phyloP scores from a whole-genome alignment of 2,113 vertebrate genomes.

The Lycaon pictus region DNA sequence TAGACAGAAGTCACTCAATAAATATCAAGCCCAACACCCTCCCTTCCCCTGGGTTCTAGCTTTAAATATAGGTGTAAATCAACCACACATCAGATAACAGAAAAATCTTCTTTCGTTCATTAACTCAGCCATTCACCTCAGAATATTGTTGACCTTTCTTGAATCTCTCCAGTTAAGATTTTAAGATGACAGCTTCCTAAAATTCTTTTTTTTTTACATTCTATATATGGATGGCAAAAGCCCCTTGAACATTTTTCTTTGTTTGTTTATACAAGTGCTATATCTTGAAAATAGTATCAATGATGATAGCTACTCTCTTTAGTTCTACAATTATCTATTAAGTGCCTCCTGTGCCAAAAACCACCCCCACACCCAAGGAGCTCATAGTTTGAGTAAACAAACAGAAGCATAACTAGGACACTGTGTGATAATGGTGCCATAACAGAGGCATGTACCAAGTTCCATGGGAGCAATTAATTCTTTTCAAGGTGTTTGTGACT shows the following conservation, averaged over 20 bases:
- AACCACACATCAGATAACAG: not conserved
- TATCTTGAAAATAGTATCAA: not conserved
- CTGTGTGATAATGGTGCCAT: not conserved
- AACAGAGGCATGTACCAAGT: not conserved
- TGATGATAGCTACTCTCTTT: not conserved
- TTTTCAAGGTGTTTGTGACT: not conserved
- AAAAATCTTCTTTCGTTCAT: not conserved
- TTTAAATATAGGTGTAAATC: constrained; percentile 33
- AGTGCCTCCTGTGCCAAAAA: not conserved
- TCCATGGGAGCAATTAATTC: constrained; percentile 40
- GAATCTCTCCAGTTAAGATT: constrained; percentile 9
- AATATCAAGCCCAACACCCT: not conserved
- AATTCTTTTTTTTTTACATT: not conserved
- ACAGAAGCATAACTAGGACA: not conserved
- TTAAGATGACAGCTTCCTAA: constrained; percentile 24
- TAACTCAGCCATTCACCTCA: not conserved
- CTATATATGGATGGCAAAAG: not conserved
- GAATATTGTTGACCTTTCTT: constrained; percentile 34
- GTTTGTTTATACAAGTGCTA: not conserved
- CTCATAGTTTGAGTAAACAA: constrained; percentile 31
- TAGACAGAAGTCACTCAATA: not conserved
- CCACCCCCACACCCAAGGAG: not conserved
- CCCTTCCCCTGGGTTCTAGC: not conserved
- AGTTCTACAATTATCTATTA: not conserved
- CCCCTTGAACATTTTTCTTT: not conserved